Conservation (phyloP, 2,888 invertebrate species). For the Pocota personata region DNA sequence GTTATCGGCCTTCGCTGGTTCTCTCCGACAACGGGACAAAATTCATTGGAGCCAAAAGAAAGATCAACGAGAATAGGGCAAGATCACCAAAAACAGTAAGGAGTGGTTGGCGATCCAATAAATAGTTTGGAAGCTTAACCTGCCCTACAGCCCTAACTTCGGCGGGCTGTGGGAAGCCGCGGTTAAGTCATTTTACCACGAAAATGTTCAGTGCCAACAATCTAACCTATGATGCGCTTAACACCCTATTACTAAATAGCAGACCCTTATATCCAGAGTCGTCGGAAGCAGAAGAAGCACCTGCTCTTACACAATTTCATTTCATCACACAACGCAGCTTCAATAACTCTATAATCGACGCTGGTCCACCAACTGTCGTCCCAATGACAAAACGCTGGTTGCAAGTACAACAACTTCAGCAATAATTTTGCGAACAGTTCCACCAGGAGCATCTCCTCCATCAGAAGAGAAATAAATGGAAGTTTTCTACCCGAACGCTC, state of each 20-base stretch:
- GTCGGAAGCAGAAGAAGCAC: too few species aligned
- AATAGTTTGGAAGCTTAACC: not conserved
- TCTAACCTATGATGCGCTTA: too few species aligned
- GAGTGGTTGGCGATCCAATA: not conserved
- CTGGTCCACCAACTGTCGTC: too few species aligned
- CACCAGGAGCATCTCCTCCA: too few species aligned
- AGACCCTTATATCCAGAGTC: not conserved
- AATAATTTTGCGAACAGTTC: too few species aligned
- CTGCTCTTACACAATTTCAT: too few species aligned
- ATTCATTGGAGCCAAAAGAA: not conserved
- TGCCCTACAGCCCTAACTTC: not conserved
- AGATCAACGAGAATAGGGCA: not conserved
- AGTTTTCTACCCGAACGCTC: not conserved
- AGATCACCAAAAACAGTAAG: not conserved
- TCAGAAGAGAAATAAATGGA: constrained; percentile 8
- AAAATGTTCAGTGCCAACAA: too few species aligned
- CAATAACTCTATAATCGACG: too few species aligned
- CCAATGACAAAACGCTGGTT: too few species aligned
- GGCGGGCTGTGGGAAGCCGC: not conserved
- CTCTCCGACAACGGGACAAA: not conserved
- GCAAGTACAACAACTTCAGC: not conserved
- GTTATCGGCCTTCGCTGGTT: too few species aligned
- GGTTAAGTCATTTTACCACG: not conserved
- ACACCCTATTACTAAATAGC: too few species aligned
- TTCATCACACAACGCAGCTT: too few species aligned